phyloP scores from a whole-genome alignment of 2,113 vertebrate species.

The Strigops habroptila region DNA sequence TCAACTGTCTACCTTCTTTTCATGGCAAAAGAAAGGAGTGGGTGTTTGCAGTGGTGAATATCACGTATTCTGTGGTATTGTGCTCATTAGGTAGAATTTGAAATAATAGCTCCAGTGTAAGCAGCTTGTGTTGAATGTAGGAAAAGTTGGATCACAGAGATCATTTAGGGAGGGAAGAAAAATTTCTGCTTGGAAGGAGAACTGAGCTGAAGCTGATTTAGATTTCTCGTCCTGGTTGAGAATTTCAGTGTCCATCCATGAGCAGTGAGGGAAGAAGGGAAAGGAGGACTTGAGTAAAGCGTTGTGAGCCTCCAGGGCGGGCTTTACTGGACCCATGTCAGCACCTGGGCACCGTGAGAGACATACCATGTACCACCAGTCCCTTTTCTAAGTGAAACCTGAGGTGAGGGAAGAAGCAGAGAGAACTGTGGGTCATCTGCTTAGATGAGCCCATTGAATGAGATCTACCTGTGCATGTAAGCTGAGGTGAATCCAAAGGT shows the following conservation, averaged over 20 bases:
- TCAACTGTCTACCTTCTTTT: not conserved
- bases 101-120: not conserved
- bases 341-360: not conserved
- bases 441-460: not conserved
- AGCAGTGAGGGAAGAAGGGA: not conserved
- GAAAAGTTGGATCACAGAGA: not conserved
- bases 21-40: not conserved
- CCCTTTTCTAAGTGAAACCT: not conserved
- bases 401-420: not conserved
- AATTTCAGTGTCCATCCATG: not conserved
- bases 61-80: not conserved
- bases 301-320: not conserved
- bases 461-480: not conserved
- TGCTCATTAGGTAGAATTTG: not conserved
- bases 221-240: not conserved
- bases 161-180: not conserved
- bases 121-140: not conserved
- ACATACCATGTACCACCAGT: not conserved
- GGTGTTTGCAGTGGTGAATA: not conserved
- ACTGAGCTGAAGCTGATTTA: not conserved
- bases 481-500: not conserved
- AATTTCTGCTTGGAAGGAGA: not conserved
- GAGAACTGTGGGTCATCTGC: not conserved
- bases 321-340: not conserved
- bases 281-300: rapidly evolving